phyloP scores from a whole-genome alignment of 1,140 invertebrate species.

The Brachionus manjavacas region DNA sequence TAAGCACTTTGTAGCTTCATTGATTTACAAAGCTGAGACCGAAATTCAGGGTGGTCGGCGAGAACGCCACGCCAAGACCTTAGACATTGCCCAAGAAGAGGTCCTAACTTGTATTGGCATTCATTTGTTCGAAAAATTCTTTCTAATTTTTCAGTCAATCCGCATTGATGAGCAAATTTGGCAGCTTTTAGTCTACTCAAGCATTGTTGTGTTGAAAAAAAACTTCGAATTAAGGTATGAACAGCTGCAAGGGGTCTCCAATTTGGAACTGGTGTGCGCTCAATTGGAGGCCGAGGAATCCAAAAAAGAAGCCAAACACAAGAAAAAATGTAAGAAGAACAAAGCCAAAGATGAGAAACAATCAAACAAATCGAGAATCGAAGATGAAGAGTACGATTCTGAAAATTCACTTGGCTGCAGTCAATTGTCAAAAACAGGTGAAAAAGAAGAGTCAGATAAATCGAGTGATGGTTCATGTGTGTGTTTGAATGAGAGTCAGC shows the following conservation, averaged over 20 bases:
- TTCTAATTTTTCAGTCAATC: constrained; percentile 74
- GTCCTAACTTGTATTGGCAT: constrained; percentile 84
- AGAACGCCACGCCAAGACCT: constrained; percentile 84
- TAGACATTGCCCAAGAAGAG: constrained; percentile 90
- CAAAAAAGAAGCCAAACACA: background rate
- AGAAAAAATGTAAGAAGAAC: background rate
- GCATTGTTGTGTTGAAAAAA: constrained; percentile 74
- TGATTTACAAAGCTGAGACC: constrained; percentile 81
- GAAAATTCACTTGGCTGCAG: background rate
- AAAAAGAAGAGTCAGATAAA: background rate
- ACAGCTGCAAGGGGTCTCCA: background rate
- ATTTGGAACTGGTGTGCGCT: constrained; percentile 15
- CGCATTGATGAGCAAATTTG: constrained; percentile 83
- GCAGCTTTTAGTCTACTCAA: constrained; percentile 79
- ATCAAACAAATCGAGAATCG: background rate
- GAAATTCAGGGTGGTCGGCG: constrained; percentile 61
- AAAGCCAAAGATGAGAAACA: background rate
- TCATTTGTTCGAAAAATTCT: constrained; percentile 79
- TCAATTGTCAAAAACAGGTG: background rate
- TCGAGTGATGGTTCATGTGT: background rate
- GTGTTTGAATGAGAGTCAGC: background rate
- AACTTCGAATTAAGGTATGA: constrained; percentile 65
- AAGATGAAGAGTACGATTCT: background rate
- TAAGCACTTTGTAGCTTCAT: constrained; percentile 75
- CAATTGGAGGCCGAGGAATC: background rate